phyloP scores from a whole-genome alignment of 1,140 invertebrate genomes.

The Ostrea edulis region DNA sequence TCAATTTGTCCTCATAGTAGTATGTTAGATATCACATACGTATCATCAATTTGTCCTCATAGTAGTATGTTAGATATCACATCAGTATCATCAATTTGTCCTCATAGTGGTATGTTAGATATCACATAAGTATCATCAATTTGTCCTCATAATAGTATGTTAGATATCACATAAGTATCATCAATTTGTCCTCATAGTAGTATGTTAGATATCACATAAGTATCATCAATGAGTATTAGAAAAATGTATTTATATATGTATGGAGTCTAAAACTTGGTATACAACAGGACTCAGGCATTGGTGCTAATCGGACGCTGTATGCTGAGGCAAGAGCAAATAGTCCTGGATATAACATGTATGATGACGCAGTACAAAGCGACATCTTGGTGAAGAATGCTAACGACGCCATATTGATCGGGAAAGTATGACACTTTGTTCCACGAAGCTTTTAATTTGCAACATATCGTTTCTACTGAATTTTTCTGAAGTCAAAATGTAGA shows the following conservation, averaged over 20 bases:
- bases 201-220: slow-evolving; percentile 55
- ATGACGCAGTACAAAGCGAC: slow-evolving; percentile 67
- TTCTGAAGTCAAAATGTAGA: background rate
- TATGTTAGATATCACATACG: no score
- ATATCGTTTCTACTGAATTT: background rate
- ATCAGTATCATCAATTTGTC: slow-evolving; percentile 70
- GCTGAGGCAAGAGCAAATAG: slow-evolving; percentile 49
- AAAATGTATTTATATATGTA: no score
- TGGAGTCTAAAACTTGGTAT: background rate
- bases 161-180: no score
- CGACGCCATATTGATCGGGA: slow-evolving; percentile 68
- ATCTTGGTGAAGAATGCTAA: slow-evolving; percentile 64
- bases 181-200: slow-evolving; percentile 79
- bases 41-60: no score
- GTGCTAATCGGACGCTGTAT: slow-evolving; percentile 60
- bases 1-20: no score
- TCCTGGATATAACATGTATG: slow-evolving; percentile 72
- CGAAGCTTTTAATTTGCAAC: background rate
- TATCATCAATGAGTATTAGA: no score
- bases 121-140: no score
- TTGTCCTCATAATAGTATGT: slow-evolving; percentile 78
- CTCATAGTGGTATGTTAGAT: slow-evolving; percentile 76
- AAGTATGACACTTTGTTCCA: slow-evolving; percentile 59
- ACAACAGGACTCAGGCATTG: slow-evolving; percentile 74
- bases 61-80: background rate